These are phyloP conservation scores for Dicentrarchus labrax DNA, from an alignment of 2,113 vertebrate species.

Conservation along the genomic window DNA sequence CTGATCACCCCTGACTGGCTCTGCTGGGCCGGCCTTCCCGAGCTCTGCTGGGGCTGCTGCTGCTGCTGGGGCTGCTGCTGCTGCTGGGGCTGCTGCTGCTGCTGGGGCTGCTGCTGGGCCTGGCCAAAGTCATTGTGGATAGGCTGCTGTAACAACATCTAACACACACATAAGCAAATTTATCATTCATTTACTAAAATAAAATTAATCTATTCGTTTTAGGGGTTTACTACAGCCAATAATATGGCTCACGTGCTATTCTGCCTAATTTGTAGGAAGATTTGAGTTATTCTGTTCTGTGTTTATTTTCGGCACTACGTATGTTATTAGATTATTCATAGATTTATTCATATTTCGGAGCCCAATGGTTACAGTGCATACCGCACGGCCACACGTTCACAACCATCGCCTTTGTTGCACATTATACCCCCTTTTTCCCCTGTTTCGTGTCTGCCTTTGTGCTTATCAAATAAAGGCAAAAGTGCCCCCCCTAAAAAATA, in stretches of 20 bases:
- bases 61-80: slow-evolving; percentile 48
- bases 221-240: neutral
- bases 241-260: neutral
- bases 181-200: neutral
- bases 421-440: too few species aligned
- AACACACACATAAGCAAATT: slow-evolving; percentile 35
- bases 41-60: slow-evolving; percentile 75
- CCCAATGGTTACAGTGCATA: too few species aligned
- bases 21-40: slow-evolving; percentile 67
- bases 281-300: too few species aligned
- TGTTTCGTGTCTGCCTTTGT: too few species aligned
- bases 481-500: too few species aligned
- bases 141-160: slow-evolving; percentile 89
- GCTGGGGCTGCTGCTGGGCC: slow-evolving; percentile 48
- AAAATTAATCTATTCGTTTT: neutral
- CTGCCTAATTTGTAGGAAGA: neutral
- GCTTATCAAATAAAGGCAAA: too few species aligned
- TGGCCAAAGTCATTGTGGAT: slow-evolving; percentile 69
- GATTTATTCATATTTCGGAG: too few species aligned
- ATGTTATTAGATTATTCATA: too few species aligned
- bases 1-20: slow-evolving; percentile 73
- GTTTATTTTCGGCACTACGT: too few species aligned
- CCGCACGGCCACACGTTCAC: too few species aligned
- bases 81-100: slow-evolving; percentile 50
- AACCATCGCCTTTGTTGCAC: too few species aligned